Base-by-base conservation (phyloP, 2,113 vertebrate species). In the Toxotes chatareus region DNA sequence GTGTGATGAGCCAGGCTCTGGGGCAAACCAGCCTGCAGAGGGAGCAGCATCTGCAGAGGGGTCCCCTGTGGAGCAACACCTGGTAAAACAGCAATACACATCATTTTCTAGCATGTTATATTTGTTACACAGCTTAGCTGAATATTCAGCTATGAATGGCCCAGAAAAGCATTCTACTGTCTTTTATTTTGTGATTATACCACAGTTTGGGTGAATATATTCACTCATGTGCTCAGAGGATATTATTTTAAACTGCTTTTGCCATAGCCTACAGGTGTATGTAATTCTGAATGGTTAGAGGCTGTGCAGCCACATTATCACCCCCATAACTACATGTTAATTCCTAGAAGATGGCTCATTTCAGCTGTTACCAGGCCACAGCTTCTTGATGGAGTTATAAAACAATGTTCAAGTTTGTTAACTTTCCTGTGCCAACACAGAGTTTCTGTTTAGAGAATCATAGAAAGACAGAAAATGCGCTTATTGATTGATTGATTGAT, bases 41-140 rank as follows among this genome's bases (percentile, higher is more conserved):
- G 70, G 56, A 32, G 75, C 73, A 42, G 80, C 62, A 10, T 51
- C 84, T 79, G 63, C 82, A 68, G 76, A 87, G 42, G 66, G 49
- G 10, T 75, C 57, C 47, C 66, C 86, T 55, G 81, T 44, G 67
- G 86, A 84, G 71, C 63, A 65, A 32, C 84, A 80, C 51, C 82
- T 59, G 85, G 93, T 94, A 76, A 89, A 74, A 62, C 27, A n/a
- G 9, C 32, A 53, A 19, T 36, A 32, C 62, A 38, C 17, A 49
- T 79, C 0, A 31, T 76, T 34, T 66, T 62, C 60, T 68, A 4
- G 74, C n/a, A 34, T 60, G 8, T 75, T 56, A 38, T 51, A 32
- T 80, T 74, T 88, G 56, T 56, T n/a, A 14, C 8, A 0, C 31
- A 3, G 27, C 11, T 60, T 44, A 10, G 69, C 36, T 75, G 49